A percentile compares a stretch with the other conserved stretches of the same genome.
phyloP scores from a whole-genome alignment of 2,888 invertebrate genomes.

The Drepanosiphum platanoidis region DNA sequence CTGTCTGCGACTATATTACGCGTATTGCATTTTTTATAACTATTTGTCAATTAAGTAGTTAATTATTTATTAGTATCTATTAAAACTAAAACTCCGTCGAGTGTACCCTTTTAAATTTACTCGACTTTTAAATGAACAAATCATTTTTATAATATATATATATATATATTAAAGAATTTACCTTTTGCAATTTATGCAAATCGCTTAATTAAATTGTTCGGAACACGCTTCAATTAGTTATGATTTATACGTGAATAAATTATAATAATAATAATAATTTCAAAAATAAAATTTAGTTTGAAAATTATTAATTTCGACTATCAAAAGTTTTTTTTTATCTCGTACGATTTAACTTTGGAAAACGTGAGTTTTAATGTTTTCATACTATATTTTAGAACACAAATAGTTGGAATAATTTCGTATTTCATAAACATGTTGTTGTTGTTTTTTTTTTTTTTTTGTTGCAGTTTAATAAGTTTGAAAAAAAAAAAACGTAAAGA shows the following conservation, averaged over 20 bases:
- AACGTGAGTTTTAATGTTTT: too few relatives aligned
- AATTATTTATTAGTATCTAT: not conserved
- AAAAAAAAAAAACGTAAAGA: too few relatives aligned
- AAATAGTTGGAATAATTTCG: too few relatives aligned
- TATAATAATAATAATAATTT: not conserved
- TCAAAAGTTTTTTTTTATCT: too few relatives aligned
- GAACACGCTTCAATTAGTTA: not conserved
- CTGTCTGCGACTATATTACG: not conserved
- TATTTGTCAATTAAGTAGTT: not conserved
- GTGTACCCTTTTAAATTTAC: not conserved
- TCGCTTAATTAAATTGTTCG: not conserved
- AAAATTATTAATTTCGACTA: too few relatives aligned
- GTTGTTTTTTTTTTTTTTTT: too few relatives aligned
- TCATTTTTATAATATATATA: too few relatives aligned
- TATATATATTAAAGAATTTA: not conserved
- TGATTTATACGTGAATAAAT: not conserved
- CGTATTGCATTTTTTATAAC: not conserved
- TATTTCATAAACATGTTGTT: too few relatives aligned
- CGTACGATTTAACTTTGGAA: too few relatives aligned
- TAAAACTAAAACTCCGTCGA: not conserved
- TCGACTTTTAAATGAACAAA: not conserved
- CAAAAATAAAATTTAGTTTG: not conserved
- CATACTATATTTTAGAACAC: too few relatives aligned
- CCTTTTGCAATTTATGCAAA: not conserved
- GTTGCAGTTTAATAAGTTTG: too few relatives aligned